Evolutionary conservation across 2,888 invertebrate species (phyloP), one percentile per base, ranked within the genome.

Genomic region (Zelleria hepariella): DNA sequence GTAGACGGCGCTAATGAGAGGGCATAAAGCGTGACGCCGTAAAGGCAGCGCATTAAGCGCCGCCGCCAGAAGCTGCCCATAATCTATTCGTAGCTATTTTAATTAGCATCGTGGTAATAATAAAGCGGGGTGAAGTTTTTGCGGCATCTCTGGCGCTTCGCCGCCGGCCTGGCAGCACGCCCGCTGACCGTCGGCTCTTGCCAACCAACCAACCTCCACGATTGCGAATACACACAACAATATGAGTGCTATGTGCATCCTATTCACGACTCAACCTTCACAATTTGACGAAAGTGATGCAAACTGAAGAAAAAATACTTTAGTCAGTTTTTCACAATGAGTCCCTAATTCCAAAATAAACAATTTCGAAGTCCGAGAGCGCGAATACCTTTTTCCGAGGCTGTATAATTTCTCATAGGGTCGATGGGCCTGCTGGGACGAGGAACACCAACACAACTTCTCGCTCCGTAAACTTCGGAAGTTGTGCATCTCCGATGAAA

Each of bases 41-140:
- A 86, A 86, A 86, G 81, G 76, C 78, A 79, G 78, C 75, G 80
- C 85, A 86, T 86, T 86, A 86, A 84, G 80, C 80, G 73, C 75
- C 77, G 73, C 76, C 74, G 82, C 82, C 83, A 84, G 83, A 81
- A 86, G 82, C 80, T 82, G 81, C 74, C 79, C 77, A 80, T 85
- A 81, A 86, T 86, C 86, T 87, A 86, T 85, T 83, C 82, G 77
- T 74, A 82, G 82, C 81, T 85, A 84, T 87, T 86, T 86, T 86
- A 86, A 86, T 86, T 87, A 85, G 83, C 84, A 80, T 81, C 77
- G 77, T 78, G 82, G 80, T 79, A 80, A 84, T 82, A 84, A 84
- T 80, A 82, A 79, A 80, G 78, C 74, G 78, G 80, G 58, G 48
- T 71, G 73, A 82, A 82, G 81, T 85, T 86, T 85, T 85, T 85